Base-by-base conservation (phyloP, 2,888 invertebrate genomes). In the Dynastes maya region DNA sequence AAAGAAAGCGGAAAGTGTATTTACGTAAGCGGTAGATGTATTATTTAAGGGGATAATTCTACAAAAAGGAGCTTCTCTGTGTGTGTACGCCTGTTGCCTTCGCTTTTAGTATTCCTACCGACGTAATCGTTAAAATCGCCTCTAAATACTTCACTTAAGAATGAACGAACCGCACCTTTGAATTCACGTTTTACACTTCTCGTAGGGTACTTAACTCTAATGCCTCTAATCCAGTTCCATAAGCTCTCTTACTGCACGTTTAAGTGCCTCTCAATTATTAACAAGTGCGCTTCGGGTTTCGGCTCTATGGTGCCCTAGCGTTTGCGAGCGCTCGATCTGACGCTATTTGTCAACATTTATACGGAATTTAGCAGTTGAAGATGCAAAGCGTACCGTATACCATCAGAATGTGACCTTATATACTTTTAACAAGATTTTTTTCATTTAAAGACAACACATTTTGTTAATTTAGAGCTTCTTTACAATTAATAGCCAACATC, bases 181-280 rank as follows among this genome's bases (percentile, higher is more conserved):
- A 84, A 84, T 84, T 82, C 83, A 82, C 83, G 83, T 81, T 84
- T 79, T 83, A 83, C 84, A 84, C 84, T 84, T 83, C 83, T 82
- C 83, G 83, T 40, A 72, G 83, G 55, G 85, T 85, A 84, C 86
- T 87, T 87, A 87, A 87, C 86, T 86, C 83, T 86, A 87, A 87
- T 87, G 84, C 86, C 86, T 84, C 84, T 86, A 86, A 87, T 87
- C 80, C 86, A 83, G 82, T 79, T 84, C 82, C 82, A 82, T 84
- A 83, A 84, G 85, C 86, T 85, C 85, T 85, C 86, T 86, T 87
- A 86, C 86, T 58, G 37, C 37, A 58, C 40, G 58, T 72, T 88
- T 86, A 87, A 87, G 87, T 87, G 87, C 86, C 86, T 85, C 85
- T 86, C 85, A 86, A 87, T 88, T 86, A 86, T 86, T 81, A 83